phyloP scores from a whole-genome alignment of 2,113 vertebrate species.

The Coryphaenoides rupestris region DNA sequence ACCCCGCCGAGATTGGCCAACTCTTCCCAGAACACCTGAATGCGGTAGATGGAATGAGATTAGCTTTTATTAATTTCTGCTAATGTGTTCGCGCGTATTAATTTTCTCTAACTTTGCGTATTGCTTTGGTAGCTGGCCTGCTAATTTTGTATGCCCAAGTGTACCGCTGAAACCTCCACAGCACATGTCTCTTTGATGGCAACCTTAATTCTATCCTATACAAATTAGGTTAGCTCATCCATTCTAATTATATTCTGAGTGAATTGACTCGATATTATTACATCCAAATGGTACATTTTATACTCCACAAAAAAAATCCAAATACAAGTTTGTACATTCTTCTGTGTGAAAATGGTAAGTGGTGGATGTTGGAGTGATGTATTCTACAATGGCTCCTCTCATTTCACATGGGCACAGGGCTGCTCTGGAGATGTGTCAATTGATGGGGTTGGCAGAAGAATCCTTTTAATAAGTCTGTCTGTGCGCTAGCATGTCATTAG shows the following conservation, averaged over 20 bases:
- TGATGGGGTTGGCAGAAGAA: neutral
- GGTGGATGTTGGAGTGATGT: too few relatives aligned
- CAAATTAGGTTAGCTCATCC: slow-evolving; percentile 39
- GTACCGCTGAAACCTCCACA: slow-evolving; percentile 19
- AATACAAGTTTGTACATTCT: neutral
- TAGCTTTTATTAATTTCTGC: slow-evolving; percentile 56
- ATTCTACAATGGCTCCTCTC: too few relatives aligned
- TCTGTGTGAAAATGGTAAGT: too few relatives aligned
- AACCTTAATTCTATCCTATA: neutral
- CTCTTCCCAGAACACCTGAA: slow-evolving; percentile 47
- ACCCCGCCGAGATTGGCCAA: slow-evolving; percentile 33
- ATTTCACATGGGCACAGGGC: too few relatives aligned
- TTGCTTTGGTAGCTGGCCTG: slow-evolving; percentile 53
- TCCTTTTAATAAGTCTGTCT: slow-evolving; percentile 34
- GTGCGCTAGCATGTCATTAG: slow-evolving; percentile 49
- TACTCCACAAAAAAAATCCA: neutral
- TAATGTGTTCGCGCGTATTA: slow-evolving; percentile 58
- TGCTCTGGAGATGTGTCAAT: neutral
- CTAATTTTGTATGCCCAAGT: slow-evolving; percentile 44
- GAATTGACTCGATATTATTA: too few relatives aligned
- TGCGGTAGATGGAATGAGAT: slow-evolving; percentile 50
- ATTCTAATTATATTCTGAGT: neutral
- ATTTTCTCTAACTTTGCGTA: slow-evolving; percentile 59
- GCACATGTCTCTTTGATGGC: slow-evolving; percentile 25
- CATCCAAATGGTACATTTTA: too few relatives aligned